Conservation (phyloP, 2,113 vertebrate genomes). For the Apeltes quadracus region DNA sequence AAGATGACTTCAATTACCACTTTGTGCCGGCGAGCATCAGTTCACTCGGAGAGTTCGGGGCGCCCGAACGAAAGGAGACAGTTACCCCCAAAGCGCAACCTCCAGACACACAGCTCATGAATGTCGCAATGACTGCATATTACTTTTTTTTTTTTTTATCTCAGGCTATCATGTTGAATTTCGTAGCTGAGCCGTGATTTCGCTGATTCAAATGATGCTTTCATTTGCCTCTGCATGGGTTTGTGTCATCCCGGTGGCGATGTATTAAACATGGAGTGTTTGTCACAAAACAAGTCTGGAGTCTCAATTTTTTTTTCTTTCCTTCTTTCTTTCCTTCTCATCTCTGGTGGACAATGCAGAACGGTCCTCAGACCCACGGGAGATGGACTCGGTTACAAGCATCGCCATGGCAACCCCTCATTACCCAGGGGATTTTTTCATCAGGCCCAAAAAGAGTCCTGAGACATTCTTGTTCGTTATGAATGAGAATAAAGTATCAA, state of each 20-base stretch:
- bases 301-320: slow-evolving; percentile 10
- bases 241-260: neutral
- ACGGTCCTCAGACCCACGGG: slow-evolving; percentile 44
- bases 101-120: slow-evolving; percentile 12
- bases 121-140: neutral
- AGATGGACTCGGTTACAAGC: slow-evolving; percentile 59
- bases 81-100: neutral
- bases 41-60: neutral
- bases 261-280: neutral
- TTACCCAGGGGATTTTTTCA: slow-evolving; percentile 49
- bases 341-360: slow-evolving; percentile 39
- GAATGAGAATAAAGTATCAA: neutral
- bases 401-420: slow-evolving; percentile 55
- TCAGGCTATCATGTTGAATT: neutral
- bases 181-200: neutral
- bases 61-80: neutral
- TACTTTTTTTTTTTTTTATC: neutral
- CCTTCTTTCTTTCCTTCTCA: neutral
- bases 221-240: neutral
- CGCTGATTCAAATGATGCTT: neutral
- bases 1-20: slow-evolving; percentile 31
- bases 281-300: neutral
- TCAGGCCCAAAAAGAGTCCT: slow-evolving; percentile 22
- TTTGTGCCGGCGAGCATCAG: slow-evolving; percentile 8
- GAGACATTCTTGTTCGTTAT: neutral